A percentile compares a stretch with the other conserved stretches of the same genome.
Evolutionary conservation across 2,888 invertebrate species (phyloP).

Genomic region (Dasysyrphus tricinctus): DNA sequence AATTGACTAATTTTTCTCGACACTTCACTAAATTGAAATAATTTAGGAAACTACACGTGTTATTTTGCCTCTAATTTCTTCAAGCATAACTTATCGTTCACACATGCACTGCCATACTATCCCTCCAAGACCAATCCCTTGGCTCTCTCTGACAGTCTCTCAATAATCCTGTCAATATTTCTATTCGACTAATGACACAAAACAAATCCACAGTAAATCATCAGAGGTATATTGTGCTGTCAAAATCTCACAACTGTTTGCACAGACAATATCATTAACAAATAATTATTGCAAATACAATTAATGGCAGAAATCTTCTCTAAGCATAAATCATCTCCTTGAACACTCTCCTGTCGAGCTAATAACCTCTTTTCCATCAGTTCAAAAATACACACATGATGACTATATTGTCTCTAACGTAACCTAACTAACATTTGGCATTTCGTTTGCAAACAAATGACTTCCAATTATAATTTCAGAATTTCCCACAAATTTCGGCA

Average conservation of each 20-base stretch:
- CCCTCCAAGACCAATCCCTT: neutral
- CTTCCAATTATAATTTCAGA: conserved; percentile 39
- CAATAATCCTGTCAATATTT: neutral
- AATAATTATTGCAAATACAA: conserved; percentile 32
- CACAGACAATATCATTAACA: conserved; percentile 28
- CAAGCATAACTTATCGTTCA: neutral
- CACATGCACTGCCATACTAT: neutral
- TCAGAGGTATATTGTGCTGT: conserved; percentile 6
- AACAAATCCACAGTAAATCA: neutral
- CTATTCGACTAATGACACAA: neutral
- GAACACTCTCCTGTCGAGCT: neutral
- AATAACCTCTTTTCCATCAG: neutral
- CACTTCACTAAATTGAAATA: neutral
- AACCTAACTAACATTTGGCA: neutral
- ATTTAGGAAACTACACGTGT: neutral
- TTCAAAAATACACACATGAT: conserved; percentile 1
- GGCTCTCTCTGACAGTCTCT: neutral
- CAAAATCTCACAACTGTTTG: neutral
- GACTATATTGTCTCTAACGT: conserved; percentile 19
- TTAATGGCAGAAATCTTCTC: neutral
- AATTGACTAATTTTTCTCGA: neutral
- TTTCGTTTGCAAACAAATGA: conserved; percentile 38
- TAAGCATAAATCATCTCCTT: neutral
- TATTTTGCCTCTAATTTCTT: neutral
- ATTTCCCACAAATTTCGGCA: conserved; percentile 17